These are phyloP conservation scores for Pogonognathellus flavescens DNA, from an alignment of 1,140 invertebrate species.

Conservation along the genomic window DNA sequence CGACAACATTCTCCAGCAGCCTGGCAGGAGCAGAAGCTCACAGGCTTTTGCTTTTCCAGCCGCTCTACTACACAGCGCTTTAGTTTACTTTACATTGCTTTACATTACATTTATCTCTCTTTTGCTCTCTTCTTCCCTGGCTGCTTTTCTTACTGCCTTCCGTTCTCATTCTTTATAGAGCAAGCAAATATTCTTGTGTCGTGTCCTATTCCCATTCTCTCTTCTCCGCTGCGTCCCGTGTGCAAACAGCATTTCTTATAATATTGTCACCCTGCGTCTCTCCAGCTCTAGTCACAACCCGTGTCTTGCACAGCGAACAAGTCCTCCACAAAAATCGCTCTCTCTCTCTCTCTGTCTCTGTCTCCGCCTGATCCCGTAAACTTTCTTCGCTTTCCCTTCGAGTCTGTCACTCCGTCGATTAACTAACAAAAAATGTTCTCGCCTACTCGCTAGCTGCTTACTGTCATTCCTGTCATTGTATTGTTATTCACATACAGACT, in stretches of 20 bases:
- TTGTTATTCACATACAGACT: no score
- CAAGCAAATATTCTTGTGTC: not conserved
- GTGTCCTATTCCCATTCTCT: not conserved
- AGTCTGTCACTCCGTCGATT: no score
- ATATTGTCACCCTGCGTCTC: constrained; percentile 32
- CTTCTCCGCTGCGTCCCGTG: not conserved
- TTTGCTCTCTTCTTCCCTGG: not conserved
- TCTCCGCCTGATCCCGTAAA: no score
- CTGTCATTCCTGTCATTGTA: no score
- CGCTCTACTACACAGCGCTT: not conserved
- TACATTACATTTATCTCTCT: not conserved
- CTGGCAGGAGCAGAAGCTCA: not conserved
- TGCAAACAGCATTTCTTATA: constrained; percentile 6
- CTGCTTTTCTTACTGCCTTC: not conserved
- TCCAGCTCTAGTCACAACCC: constrained; percentile 20
- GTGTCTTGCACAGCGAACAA: not conserved
- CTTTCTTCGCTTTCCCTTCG: no score
- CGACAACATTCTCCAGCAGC: not conserved
- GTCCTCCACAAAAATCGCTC: not conserved
- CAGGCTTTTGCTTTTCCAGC: constrained; percentile 10
- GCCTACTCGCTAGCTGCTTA: no score
- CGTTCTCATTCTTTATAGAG: not conserved
- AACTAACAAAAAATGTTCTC: no score
- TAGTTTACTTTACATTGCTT: not conserved
- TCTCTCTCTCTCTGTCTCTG: not conserved